Base-by-base conservation (phyloP, 1,140 invertebrate species). In the Thereuonema tuberculata region DNA sequence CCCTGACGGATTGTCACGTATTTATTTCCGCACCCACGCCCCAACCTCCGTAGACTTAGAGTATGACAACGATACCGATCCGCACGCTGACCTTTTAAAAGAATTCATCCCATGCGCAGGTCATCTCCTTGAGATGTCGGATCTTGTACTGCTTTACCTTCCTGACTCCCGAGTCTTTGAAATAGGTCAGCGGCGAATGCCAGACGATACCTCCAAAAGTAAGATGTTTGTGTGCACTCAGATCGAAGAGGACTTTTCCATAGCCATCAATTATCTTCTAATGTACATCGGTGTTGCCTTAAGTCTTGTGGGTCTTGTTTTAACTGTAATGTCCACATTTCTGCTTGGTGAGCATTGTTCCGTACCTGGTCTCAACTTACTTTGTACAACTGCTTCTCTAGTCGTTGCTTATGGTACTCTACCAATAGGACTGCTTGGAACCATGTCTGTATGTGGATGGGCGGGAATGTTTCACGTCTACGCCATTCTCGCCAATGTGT, bases 401-500 rank as follows among this genome's bases (percentile, higher is more conserved):
- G 53, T 69, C 1, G 50, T 61, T 0, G 65, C 65, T 1, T 69
- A 69, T 46, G 58, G 53, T 3, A 25, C 63, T 15, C 53, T 69
- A 65, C 25, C 60, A 63, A 15, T 43, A 50, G 1, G 59, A 58
- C 2, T 60, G 55, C 20, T 23, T 55, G 49, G 21, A 17, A 29
- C 3, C 21, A 9, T 3, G 2, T n/a, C n/a, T n/a, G n/a, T n/a
- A n/a, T 59, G 58, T 23, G 2, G 53, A 3, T 2, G 12, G n/a
- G 17, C 2, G 1, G 28, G 43, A 27, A 52, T 52, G 2, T 17
- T 59, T 2, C 58, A 43, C 20, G 54, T 64, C 1, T 63, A 74
- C 2, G 74, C 72, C 0, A 61, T 72, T 54, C 65, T 77, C 5
- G 68, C 71, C 0, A 68, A 73, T 0, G 76, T 77, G 58, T 74